phyloP scores from a whole-genome alignment of 2,113 vertebrate genomes.

The Lanius collurio region DNA sequence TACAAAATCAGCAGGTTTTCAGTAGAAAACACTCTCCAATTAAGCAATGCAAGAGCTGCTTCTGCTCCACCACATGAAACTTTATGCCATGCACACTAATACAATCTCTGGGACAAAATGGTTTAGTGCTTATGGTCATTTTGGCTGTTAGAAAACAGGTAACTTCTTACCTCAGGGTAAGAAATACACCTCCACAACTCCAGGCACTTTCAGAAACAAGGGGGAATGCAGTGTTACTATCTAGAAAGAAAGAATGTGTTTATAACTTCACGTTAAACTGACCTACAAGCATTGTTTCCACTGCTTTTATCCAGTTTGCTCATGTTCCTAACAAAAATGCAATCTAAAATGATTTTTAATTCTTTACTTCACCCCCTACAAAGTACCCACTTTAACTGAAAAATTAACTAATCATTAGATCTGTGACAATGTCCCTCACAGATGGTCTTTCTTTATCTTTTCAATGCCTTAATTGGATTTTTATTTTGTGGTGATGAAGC shows the following conservation, averaged over 20 bases:
- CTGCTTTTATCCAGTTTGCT: background rate
- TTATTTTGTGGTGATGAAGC: conserved; percentile 21
- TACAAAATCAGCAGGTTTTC: background rate
- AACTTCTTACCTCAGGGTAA: background rate
- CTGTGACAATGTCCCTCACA: conserved; percentile 48
- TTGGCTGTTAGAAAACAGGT: background rate
- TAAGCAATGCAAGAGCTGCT: background rate
- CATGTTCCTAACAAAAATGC: background rate
- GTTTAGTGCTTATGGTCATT: background rate
- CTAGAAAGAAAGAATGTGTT: background rate
- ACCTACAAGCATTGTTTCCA: background rate
- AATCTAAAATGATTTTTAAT: background rate
- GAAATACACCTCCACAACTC: background rate
- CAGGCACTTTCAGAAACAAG: background rate
- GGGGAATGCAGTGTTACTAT: background rate
- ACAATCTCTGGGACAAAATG: background rate
- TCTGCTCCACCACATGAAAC: background rate
- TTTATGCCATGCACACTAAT: background rate
- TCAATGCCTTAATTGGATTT: conserved; percentile 55
- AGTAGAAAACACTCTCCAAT: background rate
- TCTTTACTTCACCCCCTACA: background rate
- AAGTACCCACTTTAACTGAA: background rate
- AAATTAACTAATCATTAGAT: conserved; percentile 43
- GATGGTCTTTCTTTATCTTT: conserved; percentile 60
- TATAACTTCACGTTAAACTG: background rate